These are phyloP conservation scores for Penaeus monodon DNA, from an alignment of 2,888 invertebrate species.

Conservation along the genomic window DNA sequence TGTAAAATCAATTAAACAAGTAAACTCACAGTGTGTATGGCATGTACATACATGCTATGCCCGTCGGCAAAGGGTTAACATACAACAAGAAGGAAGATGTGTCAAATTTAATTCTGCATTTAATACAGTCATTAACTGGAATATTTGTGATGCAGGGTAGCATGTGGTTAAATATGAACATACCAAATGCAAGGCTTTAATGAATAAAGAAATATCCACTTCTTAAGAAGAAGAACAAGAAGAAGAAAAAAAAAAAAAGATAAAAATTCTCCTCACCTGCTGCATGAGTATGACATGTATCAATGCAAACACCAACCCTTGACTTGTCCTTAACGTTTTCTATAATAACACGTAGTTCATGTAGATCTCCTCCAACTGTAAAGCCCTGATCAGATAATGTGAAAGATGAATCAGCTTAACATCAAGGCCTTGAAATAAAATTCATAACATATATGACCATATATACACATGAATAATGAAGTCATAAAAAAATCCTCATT, in stretches of 20 bases:
- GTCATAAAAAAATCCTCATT: neutral
- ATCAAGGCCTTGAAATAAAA: neutral
- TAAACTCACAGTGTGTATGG: too few species aligned
- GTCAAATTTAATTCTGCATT: too few species aligned
- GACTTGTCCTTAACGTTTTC: slow-evolving; percentile 66
- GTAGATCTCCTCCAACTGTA: slow-evolving; percentile 69
- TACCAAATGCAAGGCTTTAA: neutral
- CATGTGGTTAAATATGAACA: neutral
- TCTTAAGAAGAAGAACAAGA: neutral
- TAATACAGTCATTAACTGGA: too few species aligned
- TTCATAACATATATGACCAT: neutral
- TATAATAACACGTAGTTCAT: slow-evolving; percentile 67
- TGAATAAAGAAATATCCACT: neutral
- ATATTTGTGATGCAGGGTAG: too few species aligned
- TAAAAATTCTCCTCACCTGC: slow-evolving; percentile 69
- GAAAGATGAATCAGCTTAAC: slow-evolving; percentile 17
- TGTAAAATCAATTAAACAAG: too few species aligned
- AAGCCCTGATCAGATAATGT: slow-evolving; percentile 67
- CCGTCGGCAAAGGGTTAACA: too few species aligned
- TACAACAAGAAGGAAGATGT: too few species aligned
- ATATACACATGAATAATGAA: neutral
- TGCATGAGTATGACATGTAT: slow-evolving; percentile 71
- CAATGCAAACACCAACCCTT: slow-evolving; percentile 67
- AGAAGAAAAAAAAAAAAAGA: neutral
- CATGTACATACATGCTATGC: too few species aligned